Conservation (phyloP, 2,888 invertebrate species). For the Polymixis lichenea region DNA sequence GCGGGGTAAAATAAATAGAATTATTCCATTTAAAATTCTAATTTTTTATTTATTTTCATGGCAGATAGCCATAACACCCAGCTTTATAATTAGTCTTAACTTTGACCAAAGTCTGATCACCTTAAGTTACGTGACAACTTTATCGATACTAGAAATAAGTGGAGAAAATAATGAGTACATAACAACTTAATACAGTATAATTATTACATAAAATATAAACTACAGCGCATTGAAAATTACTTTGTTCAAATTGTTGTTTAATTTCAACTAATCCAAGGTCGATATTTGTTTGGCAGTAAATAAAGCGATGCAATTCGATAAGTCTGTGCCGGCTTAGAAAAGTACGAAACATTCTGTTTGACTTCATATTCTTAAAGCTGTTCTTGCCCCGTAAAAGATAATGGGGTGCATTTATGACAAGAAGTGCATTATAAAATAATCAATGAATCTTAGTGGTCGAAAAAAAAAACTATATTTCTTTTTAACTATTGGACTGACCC, state of each 20-base stretch:
- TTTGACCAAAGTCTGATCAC: conserved; percentile 27
- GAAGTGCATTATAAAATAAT: neutral
- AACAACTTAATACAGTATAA: conserved; percentile 20
- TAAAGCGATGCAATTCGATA: neutral
- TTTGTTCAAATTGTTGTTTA: neutral
- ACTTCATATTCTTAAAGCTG: neutral
- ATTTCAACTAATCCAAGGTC: neutral
- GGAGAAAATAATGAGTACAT: conserved; percentile 35
- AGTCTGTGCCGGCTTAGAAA: neutral
- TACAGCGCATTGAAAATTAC: neutral
- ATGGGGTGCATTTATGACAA: neutral
- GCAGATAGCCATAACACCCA: no score
- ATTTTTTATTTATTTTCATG: neutral
- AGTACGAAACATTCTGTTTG: neutral
- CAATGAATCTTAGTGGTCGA: neutral
- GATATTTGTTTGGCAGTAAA: conserved; percentile 10
- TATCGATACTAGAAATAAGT: conserved; percentile 60
- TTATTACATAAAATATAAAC: neutral
- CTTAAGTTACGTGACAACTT: conserved; percentile 11
- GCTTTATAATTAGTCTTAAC: neutral
- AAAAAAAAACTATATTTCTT: neutral
- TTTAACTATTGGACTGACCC: neutral
- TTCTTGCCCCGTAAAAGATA: neutral
- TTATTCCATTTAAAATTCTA: neutral
- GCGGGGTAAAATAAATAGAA: neutral